Base-by-base conservation (phyloP, 2,113 vertebrate genomes). In the Hyperopisus bebe region DNA sequence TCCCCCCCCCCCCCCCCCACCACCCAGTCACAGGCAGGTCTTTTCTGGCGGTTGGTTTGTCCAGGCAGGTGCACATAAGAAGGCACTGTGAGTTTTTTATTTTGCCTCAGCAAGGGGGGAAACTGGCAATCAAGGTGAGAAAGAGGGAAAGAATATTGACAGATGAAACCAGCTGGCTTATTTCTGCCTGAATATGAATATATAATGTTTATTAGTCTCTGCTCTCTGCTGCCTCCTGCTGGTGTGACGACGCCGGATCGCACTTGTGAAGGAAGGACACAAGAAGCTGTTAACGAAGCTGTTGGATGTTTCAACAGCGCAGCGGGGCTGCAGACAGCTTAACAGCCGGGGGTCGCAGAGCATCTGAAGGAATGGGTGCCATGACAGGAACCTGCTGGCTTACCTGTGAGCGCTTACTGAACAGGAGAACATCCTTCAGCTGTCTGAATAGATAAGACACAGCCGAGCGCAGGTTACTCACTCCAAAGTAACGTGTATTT, bases 171-270 rank as follows among this genome's bases (percentile, higher is more conserved):
- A 35, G 27, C 50, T 35, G 48, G 24, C 46, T 19, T 55, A 47
- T 53, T 35, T 51, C 50, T 55, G 11, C 48, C 47, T 48, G 47
- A 50, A 27, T 86, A 86, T 86, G 7, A 39, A 21, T 86, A 19
- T 53, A 35, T 27, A 85, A 48, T 6, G 21, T 51, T 86, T 51
- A 51, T 87, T 53, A 19, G 44, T 87, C 31, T 35, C 47, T 17
- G n/a, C 85, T 53, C 48, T 87, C 85, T 84, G 82, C 39, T 47
- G 39, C 85, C 85, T 53, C 47, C 47, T 27, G n/a, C 48, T 87
- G 85, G 31, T 13, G 10, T 50, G 44, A 27, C 27, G 19, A 17
- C 50, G 13, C 27, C 10, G 50, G 50, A 87, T 55, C 2, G 5
- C 8, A 13, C 85, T 87, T 51, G 6, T 21, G 85, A 87, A 35